Base-by-base conservation (phyloP, 1,140 invertebrate genomes). In the Drosophila watanabei region DNA sequence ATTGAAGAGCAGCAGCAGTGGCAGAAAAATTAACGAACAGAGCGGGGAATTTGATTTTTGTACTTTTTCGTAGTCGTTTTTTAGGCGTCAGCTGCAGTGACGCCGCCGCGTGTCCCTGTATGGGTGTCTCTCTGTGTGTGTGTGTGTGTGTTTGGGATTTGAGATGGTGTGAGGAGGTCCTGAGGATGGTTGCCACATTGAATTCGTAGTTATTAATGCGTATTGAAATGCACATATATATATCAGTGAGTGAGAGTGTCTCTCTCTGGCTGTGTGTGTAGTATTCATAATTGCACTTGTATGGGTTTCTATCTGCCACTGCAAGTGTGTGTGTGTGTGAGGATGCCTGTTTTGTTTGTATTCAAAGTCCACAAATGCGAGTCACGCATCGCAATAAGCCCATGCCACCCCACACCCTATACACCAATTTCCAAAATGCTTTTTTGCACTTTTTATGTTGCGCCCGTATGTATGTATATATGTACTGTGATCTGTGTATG, bases 181-280 rank as follows among this genome's bases (percentile, higher is more conserved):
- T 59, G 35, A 71, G 70, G 45, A 77, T 78, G 73, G 77, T 76
- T 72, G 85, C 87, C 81, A 83, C 85, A 89, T 88, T 84, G 78
- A 85, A 85, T 89, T 89, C 78, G 86, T 89, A 89, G 85, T 88
- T 89, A 88, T 89, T 89, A 89, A 88, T 88, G 78, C 85, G 81
- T 81, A 88, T 88, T 89, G 85, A 88, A 89, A 88, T 90, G 73
- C 73, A 81, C 78, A 75, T 51, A 61, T 68, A 59, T 39, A 62
- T 30, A 37, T 37, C 68, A 49, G 79, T 75, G 82, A 73, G 68
- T 75, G 81, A 49, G 70, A 75, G 70, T 79, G 75, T 35, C 18
- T 54, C 51, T 68, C 33, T 54, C 45, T 66, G 24, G 58, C 41
- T 37, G 58, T 48, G 56, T 68, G 45, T 62, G 75, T 61, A 32